Evolutionary conservation across 2,113 vertebrate species (phyloP).

Genomic region (Acanthisitta chloris): DNA sequence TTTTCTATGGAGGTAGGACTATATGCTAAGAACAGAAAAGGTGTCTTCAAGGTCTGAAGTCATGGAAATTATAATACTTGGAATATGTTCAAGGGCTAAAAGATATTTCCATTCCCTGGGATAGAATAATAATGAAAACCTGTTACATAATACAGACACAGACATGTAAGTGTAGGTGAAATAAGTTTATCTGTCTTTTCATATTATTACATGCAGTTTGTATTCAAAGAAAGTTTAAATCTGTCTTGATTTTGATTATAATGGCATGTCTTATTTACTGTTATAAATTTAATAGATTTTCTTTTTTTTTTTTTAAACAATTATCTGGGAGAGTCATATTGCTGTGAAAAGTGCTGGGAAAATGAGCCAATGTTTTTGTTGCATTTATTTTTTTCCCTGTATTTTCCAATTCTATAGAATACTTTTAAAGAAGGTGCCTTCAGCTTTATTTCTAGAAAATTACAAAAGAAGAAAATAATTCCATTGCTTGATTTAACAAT

Average conservation of each 20-base stretch:
- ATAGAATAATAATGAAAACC: neutral
- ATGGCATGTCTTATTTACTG: neutral
- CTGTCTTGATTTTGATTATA: neutral
- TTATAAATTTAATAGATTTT: neutral
- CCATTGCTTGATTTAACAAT: neutral
- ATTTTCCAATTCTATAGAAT: neutral
- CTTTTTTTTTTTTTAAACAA: neutral
- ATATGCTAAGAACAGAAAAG: neutral
- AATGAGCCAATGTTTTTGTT: neutral
- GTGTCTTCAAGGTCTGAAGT: neutral
- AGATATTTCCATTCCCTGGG: neutral
- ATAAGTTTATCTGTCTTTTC: neutral
- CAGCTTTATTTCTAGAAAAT: neutral
- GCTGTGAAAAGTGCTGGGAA: neutral
- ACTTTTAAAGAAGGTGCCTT: neutral
- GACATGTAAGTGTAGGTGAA: no score
- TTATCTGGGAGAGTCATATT: neutral
- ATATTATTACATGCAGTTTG: neutral
- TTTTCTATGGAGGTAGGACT: neutral
- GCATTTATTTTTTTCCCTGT: accelerated
- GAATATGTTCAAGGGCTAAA: neutral
- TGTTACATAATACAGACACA: neutral
- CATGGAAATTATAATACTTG: neutral
- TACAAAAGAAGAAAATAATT: neutral
- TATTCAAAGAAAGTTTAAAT: neutral